Base-by-base conservation (phyloP, 2,113 vertebrate species). In the Condylura cristata region DNA sequence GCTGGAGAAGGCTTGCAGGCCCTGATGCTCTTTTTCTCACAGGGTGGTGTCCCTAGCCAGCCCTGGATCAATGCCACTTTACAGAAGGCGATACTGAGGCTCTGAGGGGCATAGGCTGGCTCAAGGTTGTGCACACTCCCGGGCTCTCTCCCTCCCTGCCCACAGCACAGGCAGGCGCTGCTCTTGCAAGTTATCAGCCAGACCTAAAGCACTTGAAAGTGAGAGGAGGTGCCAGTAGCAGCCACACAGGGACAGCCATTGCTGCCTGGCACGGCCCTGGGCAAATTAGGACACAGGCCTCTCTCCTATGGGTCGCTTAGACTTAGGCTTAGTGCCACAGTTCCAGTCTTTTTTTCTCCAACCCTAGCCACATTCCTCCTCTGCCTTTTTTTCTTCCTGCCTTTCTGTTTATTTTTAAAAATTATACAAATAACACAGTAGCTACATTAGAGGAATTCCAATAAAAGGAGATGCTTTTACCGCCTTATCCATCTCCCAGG, bases 291-390 rank as follows among this genome's bases (percentile, higher is more conserved):
- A 63, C 10, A 16, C 7, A 2, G 16, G 41, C 20, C 6, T 12
- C 41, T 9, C 20, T 13, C 13, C 51, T 58, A 26, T 4, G 2
- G 26, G 28, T n/a, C 14, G 16, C 28, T 39, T 24, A 24, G 12
- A n/a, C 48, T 18, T 24, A 24, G 12, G 28, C 48, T 18, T 13
- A 5, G 48, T 0, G 0, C 63, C 7, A 0, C 0, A 20, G 3
- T 16, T 37, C 7, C 17, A 0, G 10, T 11, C 34, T 20, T 3
- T 34, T 39, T 80, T 74, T 8, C 26, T 32, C 53, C 6, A 0
- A 1, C 34, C 28, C 41, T 46, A 18, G 41, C 76, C 0, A 9
- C 5, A 0, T 13, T 28, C 22, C 14, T 84, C 30, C 30, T 78
- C 17, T 17, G 39, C 7, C 1, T 13, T 8, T 56, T 56, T 22